A percentile compares a stretch with the other conserved stretches of the same genome.
Conservation (phyloP, 2,888 invertebrate species). For the Aphidius colemani region DNA sequence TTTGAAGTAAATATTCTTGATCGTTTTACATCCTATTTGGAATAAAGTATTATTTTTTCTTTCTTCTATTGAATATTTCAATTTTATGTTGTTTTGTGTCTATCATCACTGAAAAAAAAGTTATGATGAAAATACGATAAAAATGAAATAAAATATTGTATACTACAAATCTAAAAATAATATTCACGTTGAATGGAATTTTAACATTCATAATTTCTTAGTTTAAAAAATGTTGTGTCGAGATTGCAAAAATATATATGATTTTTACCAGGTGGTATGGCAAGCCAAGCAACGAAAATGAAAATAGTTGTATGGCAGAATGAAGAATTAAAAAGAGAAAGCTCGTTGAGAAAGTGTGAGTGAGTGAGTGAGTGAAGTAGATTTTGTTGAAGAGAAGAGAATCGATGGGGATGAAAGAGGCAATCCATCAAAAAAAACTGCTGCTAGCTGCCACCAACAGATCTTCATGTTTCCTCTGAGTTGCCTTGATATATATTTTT, state of each 20-base stretch:
- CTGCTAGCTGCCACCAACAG: slow-evolving; percentile 51
- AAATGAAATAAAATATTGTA: too few species aligned
- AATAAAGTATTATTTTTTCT: background rate
- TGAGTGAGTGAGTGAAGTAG: slow-evolving; percentile 17
- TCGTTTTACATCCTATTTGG: slow-evolving; percentile 8
- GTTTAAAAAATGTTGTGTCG: too few species aligned
- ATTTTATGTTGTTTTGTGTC: too few species aligned
- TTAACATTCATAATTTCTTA: too few species aligned
- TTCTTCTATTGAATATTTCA: background rate
- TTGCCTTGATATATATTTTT: slow-evolving; percentile 17
- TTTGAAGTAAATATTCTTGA: slow-evolving; percentile 12
- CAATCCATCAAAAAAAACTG: slow-evolving; percentile 53
- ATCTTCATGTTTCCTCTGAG: slow-evolving; percentile 38
- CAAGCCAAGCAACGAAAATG: slow-evolving; percentile 4
- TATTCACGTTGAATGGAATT: too few species aligned
- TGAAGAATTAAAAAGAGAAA: background rate
- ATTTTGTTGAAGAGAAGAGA: slow-evolving; percentile 29
- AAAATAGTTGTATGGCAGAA: slow-evolving; percentile 10
- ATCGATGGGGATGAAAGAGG: slow-evolving; percentile 45
- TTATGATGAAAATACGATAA: too few species aligned
- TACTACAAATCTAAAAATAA: too few species aligned
- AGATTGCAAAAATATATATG: background rate
- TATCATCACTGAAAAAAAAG: too few species aligned
- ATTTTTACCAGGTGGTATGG: background rate
- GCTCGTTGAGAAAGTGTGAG: slow-evolving; percentile 8